phyloP scores from a whole-genome alignment of 1,140 invertebrate species.

The Ctenoplectra terminalis region DNA sequence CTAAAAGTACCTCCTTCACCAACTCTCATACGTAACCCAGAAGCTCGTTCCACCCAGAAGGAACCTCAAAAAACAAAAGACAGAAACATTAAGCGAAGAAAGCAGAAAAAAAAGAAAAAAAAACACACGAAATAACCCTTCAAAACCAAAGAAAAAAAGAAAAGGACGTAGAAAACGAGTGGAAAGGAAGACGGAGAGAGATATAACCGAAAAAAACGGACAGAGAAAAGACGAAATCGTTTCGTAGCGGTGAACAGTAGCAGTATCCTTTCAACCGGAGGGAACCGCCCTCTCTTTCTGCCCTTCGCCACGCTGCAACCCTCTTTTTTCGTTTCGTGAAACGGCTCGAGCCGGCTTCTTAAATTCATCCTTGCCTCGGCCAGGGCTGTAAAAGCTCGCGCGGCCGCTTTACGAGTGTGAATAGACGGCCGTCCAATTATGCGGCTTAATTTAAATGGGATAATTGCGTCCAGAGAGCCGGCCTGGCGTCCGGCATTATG shows the following conservation, averaged over 20 bases:
- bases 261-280: conserved; percentile 69
- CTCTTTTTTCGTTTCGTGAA: conserved; percentile 39
- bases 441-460: conserved; percentile 81
- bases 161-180: background rate
- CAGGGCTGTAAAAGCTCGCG: conserved; percentile 74
- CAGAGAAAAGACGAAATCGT: conserved; percentile 58
- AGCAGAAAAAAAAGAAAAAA: background rate
- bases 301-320: background rate
- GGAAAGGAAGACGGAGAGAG: background rate
- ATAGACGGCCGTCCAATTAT: conserved; percentile 80
- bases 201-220: background rate
- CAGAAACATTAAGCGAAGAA: background rate
- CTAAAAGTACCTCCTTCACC: background rate
- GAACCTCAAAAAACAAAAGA: background rate
- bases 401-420: conserved; percentile 79
- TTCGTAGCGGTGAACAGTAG: conserved; percentile 72
- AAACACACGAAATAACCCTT: background rate
- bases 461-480: conserved; percentile 75
- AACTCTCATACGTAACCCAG: conserved; percentile 20
- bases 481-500: conserved; percentile 44
- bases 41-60: background rate
- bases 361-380: conserved; percentile 65
- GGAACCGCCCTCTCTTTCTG: conserved; percentile 69
- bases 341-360: conserved; percentile 60
- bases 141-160: background rate